phyloP scores from a whole-genome alignment of 2,797 vertebrate species.

The Ambastaia sidthimunki region DNA sequence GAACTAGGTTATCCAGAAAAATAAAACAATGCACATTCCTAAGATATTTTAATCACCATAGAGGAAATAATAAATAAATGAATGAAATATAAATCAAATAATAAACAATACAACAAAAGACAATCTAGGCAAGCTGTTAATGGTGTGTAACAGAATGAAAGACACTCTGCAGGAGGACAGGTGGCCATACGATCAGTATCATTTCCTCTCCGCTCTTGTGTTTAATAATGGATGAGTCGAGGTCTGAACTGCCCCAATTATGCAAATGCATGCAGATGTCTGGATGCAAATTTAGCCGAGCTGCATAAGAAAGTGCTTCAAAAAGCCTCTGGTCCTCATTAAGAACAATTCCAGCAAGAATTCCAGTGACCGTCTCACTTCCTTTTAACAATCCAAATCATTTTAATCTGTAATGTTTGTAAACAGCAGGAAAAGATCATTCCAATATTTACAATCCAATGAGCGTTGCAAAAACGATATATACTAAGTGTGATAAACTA shows the following conservation, averaged over 20 bases:
- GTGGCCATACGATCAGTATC: conserved; percentile 29
- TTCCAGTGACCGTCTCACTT: conserved; percentile 2
- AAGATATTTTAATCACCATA: too few relatives aligned
- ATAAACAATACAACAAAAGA: not conserved
- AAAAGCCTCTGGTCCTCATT: conserved; percentile 29
- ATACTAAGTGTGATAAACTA: not conserved
- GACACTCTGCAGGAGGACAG: not conserved
- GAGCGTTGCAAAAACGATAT: not conserved
- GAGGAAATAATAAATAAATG: conserved; percentile 76
- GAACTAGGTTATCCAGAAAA: too few relatives aligned
- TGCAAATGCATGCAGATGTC: conserved; percentile 32
- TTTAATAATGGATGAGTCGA: conserved; percentile 46
- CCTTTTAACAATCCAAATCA: conserved; percentile 3
- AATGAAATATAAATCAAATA: not conserved
- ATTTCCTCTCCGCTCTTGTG: conserved; percentile 13
- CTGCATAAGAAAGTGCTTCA: conserved; percentile 14
- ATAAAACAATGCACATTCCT: too few relatives aligned
- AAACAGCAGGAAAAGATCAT: not conserved
- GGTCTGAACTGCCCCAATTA: conserved; percentile 26
- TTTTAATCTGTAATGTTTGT: conserved; percentile 27
- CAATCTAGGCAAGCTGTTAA: not conserved
- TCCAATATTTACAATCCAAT: not conserved
- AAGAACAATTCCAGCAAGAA: not conserved
- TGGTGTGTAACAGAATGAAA: not conserved
- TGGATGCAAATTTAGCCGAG: conserved; percentile 23